Evolutionary conservation across 2,888 invertebrate genomes (phyloP).

Genomic region (Cheilosia pagana): DNA sequence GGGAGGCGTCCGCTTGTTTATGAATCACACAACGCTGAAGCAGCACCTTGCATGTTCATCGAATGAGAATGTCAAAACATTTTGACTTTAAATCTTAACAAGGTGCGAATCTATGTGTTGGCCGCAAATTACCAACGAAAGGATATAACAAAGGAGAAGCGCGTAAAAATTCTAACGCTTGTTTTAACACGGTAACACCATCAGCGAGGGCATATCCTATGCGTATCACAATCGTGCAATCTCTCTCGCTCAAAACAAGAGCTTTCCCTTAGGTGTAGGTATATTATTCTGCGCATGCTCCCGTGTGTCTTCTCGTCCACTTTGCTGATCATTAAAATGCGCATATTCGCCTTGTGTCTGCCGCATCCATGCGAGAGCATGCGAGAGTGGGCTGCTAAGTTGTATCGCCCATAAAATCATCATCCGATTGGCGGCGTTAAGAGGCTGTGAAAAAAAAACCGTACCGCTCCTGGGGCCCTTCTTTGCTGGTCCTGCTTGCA

Average conservation of each 20-base stretch:
- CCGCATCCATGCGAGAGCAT: conserved; percentile 64
- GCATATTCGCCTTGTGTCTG: conserved; percentile 59
- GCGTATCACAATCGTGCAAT: conserved; percentile 59
- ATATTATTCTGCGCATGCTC: conserved; percentile 46
- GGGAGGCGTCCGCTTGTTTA: conserved; percentile 51
- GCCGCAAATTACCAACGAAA: conserved; percentile 41
- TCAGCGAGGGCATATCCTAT: conserved; percentile 36
- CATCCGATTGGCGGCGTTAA: conserved; percentile 75
- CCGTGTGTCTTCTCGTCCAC: conserved; percentile 51
- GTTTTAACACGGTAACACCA: conserved; percentile 65
- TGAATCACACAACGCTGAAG: conserved; percentile 52
- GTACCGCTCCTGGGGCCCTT: conserved; percentile 58
- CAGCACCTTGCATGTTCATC: conserved; percentile 13
- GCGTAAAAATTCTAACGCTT: conserved; percentile 53
- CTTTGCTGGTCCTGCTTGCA: conserved; percentile 53
- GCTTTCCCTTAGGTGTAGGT: conserved; percentile 64
- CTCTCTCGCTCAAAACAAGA: conserved; percentile 36
- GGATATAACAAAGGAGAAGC: conserved; percentile 15
- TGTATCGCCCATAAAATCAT: conserved; percentile 75
- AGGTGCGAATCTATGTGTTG: conserved; percentile 40
- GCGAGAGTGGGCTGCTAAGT: conserved; percentile 74
- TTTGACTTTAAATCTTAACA: conserved; percentile 37
- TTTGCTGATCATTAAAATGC: conserved; percentile 68
- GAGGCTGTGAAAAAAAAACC: conserved; percentile 67
- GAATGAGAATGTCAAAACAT: conserved; percentile 61